phyloP scores from a whole-genome alignment of 30 jellyfish, hydroid and myxozoan species.

The Turritopsis rubra region DNA sequence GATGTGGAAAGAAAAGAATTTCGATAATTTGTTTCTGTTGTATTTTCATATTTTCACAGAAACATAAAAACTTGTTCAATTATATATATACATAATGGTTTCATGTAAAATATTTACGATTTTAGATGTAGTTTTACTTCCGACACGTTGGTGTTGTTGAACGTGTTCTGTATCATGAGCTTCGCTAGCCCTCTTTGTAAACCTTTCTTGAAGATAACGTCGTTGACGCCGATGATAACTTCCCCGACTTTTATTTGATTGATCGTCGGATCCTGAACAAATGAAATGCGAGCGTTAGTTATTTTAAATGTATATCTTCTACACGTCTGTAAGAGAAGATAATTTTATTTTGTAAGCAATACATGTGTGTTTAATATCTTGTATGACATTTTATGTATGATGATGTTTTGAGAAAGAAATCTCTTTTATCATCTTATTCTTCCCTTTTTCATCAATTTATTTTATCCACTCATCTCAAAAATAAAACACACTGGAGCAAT shows the following conservation, averaged over 20 bases:
- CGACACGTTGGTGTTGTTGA: not conserved
- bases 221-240: slow-evolving; percentile 19
- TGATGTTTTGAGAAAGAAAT: too few relatives aligned
- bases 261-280: not conserved
- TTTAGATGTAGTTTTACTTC: slow-evolving; percentile 8
- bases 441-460: too few relatives aligned
- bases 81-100: not conserved
- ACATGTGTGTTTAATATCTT: too few relatives aligned
- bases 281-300: not conserved
- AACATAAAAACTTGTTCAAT: not conserved
- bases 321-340: not conserved
- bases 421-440: too few relatives aligned
- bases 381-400: too few relatives aligned
- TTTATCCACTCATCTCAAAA: too few relatives aligned
- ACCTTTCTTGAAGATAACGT: slow-evolving; percentile 5
- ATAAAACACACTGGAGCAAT: too few relatives aligned
- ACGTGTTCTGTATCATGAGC: not conserved
- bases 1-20: not conserved
- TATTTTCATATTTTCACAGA: too few relatives aligned
- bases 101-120: not conserved
- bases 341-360: too few relatives aligned
- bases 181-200: slow-evolving; percentile 20
- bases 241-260: slow-evolving; percentile 18
- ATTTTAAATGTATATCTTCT: too few relatives aligned
- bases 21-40: not conserved